Base-by-base conservation (phyloP, 37 sponge, comb jelly and placozoan genomes). In the Bolinopsis microptera region DNA sequence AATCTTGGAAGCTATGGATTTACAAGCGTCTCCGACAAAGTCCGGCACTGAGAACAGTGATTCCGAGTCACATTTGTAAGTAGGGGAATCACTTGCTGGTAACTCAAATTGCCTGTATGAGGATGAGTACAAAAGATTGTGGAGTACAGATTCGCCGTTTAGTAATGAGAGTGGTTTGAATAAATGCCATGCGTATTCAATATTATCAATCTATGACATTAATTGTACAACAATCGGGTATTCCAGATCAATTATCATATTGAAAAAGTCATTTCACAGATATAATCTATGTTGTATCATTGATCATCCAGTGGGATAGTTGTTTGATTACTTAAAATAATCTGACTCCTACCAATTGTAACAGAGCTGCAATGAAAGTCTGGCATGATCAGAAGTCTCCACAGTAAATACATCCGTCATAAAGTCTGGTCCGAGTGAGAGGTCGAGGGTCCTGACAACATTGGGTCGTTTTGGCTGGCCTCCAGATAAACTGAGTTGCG, bases 381-480 rank as follows among this genome's bases (percentile, higher is more conserved):
- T 69, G n/a, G 97, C 98, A 92, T 97, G 98, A 83, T 97, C 98
- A 22, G 97, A 92, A 0, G 98, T 97, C 70, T 97, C 98, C 93
- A 97, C 95, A 93, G 80, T 86, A 39, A 97, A 93, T 37, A 95
- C 93, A 77, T 97, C 98, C 0, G 97, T 95, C 36, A 96, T 97
- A 76, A 93, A 97, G 83, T 97, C 98, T 2, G 96, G 98, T 25
- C 98, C 98, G 0, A 97, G 95, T 94, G 96, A 94, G 27, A 97
- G 94, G 25, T 95, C 96, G 34, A 96, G 88, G 33, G 97, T 95
- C 38, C 94, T 94, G 38, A 97, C 95, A 0, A 97, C 96, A 35
- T 94, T 94, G 86, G 93, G 93, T 80, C 94, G 94, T 95, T 97
- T 97, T 24, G 98, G 98, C 82, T 97, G 96, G 37, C 98, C 98